phyloP scores from a whole-genome alignment of 2,797 vertebrate genomes.

The Naso thynnoides region DNA sequence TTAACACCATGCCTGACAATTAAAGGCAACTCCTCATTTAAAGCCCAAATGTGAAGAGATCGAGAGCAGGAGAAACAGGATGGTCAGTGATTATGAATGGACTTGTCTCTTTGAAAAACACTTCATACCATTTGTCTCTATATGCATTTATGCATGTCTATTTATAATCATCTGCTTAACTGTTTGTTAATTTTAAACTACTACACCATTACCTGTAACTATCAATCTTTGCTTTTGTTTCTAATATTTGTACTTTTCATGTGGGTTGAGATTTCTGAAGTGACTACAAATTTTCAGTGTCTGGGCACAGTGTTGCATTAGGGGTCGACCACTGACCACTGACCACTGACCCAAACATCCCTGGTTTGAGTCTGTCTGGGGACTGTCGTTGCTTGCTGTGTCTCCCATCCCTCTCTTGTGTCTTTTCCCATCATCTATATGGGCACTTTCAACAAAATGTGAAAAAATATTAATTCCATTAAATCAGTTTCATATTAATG shows the following conservation, averaged over 20 bases:
- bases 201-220: too few species aligned
- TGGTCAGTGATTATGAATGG: not conserved
- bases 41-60: constrained; percentile 64
- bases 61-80: too few species aligned
- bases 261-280: not conserved
- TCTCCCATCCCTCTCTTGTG: not conserved
- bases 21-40: constrained; percentile 73
- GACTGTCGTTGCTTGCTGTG: not conserved
- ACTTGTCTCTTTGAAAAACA: not conserved
- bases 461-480: constrained; percentile 5
- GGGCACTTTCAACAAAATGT: not conserved
- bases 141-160: not conserved
- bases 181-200: not conserved
- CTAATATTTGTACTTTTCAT: not conserved
- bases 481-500: constrained; percentile 11
- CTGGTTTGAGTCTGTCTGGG: not conserved
- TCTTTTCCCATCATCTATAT: not conserved
- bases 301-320: not conserved
- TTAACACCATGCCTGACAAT: constrained; percentile 85
- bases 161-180: not conserved
- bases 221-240: not conserved
- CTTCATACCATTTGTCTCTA: not conserved
- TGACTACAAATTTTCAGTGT: not conserved
- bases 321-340: not conserved
- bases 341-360: not conserved